These are phyloP conservation scores for Sula dactylatra DNA, from an alignment of 2,113 vertebrate species.

Conservation along the genomic window DNA sequence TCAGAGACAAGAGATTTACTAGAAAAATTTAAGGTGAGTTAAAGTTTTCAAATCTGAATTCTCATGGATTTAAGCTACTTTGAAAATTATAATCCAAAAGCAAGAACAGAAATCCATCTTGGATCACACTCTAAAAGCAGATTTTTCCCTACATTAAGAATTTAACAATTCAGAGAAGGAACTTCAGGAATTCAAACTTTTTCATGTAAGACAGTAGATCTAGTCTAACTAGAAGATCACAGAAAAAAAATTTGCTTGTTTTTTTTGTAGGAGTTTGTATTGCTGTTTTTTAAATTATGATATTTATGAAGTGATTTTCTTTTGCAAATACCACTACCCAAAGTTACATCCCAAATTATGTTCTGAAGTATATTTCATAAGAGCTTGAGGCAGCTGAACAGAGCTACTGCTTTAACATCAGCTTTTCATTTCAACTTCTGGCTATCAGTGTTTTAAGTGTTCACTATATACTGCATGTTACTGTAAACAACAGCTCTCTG, in stretches of 20 bases:
- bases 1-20: neutral
- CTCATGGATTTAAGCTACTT: neutral
- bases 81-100: neutral
- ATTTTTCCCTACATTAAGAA: neutral
- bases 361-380: neutral
- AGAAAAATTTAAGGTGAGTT: neutral
- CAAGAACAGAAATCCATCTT: neutral
- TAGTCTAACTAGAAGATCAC: neutral
- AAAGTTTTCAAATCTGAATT: neutral
- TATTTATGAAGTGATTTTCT: neutral
- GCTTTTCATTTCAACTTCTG: neutral
- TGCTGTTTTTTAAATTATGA: rapidly evolving
- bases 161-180: neutral
- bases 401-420: neutral
- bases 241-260: neutral
- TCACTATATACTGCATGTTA: neutral
- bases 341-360: neutral
- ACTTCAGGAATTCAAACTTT: neutral
- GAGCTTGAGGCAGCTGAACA: neutral
- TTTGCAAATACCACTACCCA: neutral
- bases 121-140: neutral
- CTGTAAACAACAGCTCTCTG: neutral
- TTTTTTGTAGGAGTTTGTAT: neutral
- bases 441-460: neutral
- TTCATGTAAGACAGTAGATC: neutral